These are phyloP conservation scores for Drosophila fuyamai DNA, from an alignment of 1,140 invertebrate genomes.

Conservation along the genomic window DNA sequence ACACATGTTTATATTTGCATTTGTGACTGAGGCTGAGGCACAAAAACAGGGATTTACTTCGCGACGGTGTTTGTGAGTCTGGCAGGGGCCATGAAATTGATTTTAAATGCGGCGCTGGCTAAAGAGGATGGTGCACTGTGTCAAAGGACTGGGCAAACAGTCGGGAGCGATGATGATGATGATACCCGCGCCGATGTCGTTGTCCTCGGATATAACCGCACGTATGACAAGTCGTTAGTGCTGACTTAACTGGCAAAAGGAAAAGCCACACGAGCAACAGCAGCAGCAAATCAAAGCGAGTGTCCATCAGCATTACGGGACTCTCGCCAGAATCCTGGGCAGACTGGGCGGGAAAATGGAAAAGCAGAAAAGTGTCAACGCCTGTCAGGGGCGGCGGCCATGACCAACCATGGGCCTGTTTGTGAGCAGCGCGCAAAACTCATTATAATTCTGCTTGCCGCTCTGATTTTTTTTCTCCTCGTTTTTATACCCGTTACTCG, in stretches of 20 bases:
- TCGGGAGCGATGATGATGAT: conserved; percentile 28
- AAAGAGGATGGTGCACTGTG: conserved; percentile 24
- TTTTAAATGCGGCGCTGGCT: conserved; percentile 72
- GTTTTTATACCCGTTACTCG: too few relatives aligned
- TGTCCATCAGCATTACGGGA: conserved; percentile 80
- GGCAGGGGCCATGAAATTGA: conserved; percentile 69
- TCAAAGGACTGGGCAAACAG: conserved; percentile 40
- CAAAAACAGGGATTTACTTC: conserved; percentile 39
- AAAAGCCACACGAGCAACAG: conserved; percentile 51
- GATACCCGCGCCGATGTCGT: conserved; percentile 16
- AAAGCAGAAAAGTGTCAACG: conserved; percentile 71
- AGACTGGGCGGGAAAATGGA: conserved; percentile 25
- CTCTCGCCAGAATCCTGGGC: conserved; percentile 47
- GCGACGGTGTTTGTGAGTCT: conserved; percentile 18
- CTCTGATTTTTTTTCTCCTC: conserved; percentile 4
- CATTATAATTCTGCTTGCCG: conserved; percentile 67
- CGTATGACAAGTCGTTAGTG: conserved; percentile 76
- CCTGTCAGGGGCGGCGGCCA: conserved; percentile 67
- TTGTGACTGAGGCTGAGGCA: conserved; percentile 42
- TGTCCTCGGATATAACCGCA: conserved; percentile 59
- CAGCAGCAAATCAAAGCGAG: conserved; percentile 74
- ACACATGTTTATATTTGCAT: conserved; percentile 73
- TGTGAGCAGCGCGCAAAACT: conserved; percentile 72
- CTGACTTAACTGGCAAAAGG: conserved; percentile 52
- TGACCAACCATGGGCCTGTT: conserved; percentile 46